Base-by-base conservation (phyloP, 1,140 invertebrate genomes). In the Polyergus mexicanus region DNA sequence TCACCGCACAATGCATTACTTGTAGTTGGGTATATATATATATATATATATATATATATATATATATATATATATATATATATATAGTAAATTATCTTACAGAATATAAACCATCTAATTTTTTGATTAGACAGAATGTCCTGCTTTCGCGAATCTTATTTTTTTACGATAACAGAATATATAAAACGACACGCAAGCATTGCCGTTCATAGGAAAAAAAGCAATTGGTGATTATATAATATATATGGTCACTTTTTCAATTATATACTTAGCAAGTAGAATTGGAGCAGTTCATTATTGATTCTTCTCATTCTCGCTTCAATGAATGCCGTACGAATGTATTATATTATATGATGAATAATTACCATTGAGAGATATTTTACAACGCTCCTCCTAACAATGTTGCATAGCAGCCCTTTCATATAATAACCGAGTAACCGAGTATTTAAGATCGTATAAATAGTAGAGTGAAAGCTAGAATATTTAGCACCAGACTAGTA, bases 381-480 rank as follows among this genome's bases (percentile, higher is more conserved):
- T 44, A 54, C 58, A 58, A 22, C 22, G 4, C n/a, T 22, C n/a
- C 25, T 58, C 86, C 85, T 88, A 85, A 77, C 85, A 91, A 91
- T 92, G 84, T 92, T 91, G 87, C 84, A 85, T 63, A 90, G 92
- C 93, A 94, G 94, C 94, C 94, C 94, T 95, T 95, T 95, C 94
- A 94, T 94, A 94, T 94, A 92, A 93, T 92, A 51, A 74, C 41
- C 91, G 92, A 94, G 93, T 94, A 94, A 95, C 93, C 93, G 90
- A 94, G 94, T 94, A 94, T 94, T 93, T 38, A 95, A 60, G 92
- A 92, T 94, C 92, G 87, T 95, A 51, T 51, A 96, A 96, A 95
- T 95, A 96, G 95, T 96, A 96, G 96, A 96, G 96, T 96, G 96
- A 96, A 96, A 95, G 95, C 95, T 96, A 96, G 95, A 96, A 96